Conservation (phyloP, 2,113 vertebrate species). For the Seriola dumerili region DNA sequence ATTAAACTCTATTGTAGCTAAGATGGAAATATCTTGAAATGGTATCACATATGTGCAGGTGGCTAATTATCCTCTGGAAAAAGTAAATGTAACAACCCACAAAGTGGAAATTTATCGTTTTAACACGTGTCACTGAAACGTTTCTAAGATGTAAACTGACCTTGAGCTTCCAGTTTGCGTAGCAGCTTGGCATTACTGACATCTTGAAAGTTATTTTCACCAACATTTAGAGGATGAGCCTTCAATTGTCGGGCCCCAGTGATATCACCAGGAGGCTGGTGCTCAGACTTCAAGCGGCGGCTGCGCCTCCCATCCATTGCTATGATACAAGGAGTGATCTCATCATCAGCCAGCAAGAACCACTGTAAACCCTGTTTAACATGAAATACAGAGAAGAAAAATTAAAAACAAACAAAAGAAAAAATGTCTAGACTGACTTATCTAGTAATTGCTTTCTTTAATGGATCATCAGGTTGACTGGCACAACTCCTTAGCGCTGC, state of each 20-base stretch:
- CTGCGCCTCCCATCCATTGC: slow-evolving; percentile 93
- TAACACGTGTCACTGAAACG: slow-evolving; percentile 4
- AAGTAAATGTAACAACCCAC: background rate
- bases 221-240: slow-evolving; percentile 85
- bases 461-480: background rate
- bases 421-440: background rate
- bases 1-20: background rate
- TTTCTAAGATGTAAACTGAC: slow-evolving; percentile 74
- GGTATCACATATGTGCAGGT: background rate
- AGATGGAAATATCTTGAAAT: background rate
- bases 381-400: background rate
- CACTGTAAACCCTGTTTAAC: slow-evolving; percentile 92
- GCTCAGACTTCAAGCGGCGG: slow-evolving; percentile 85
- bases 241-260: slow-evolving; percentile 82
- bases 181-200: slow-evolving; percentile 88
- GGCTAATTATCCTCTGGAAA: background rate
- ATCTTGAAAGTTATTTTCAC: slow-evolving; percentile 84
- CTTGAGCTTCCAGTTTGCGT: slow-evolving; percentile 95
- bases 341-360: slow-evolving; percentile 91
- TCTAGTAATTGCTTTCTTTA: background rate
- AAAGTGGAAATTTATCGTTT: slow-evolving; percentile 4
- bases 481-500: background rate
- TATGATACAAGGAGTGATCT: slow-evolving; percentile 88
- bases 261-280: slow-evolving; percentile 81
- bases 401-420: background rate